These are phyloP conservation scores for Calcarius lapponicus DNA, from an alignment of 2,797 vertebrate genomes.

Conservation along the genomic window DNA sequence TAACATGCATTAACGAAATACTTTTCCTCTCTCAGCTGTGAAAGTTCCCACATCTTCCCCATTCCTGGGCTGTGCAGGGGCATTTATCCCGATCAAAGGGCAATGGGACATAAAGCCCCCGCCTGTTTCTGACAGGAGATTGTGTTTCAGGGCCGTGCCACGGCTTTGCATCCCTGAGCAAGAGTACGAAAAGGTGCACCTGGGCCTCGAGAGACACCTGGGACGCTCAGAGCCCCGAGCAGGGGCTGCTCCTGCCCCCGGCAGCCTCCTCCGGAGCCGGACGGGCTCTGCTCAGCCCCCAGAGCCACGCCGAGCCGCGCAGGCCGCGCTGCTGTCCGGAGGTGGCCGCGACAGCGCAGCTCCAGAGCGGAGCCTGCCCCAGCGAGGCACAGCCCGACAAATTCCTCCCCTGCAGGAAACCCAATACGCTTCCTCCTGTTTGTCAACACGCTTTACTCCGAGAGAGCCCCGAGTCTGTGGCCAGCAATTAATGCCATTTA, in stretches of 20 bases:
- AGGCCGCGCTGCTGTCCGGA: background rate
- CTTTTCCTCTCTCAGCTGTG: background rate
- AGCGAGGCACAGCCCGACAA: background rate
- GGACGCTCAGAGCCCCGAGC: background rate
- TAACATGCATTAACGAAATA: background rate
- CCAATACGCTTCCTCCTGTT: slow-evolving; percentile 38
- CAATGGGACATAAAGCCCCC: background rate
- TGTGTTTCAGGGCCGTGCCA: background rate
- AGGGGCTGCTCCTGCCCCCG: background rate
- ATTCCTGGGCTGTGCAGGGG: background rate
- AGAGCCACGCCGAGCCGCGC: too few species aligned
- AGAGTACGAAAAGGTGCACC: background rate
- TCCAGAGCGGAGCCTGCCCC: background rate
- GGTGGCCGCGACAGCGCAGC: background rate
- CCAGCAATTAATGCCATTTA: slow-evolving; percentile 71
- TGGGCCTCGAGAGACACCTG: background rate
- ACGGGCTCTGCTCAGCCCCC: background rate
- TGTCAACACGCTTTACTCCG: slow-evolving; percentile 44
- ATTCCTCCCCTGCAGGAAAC: slow-evolving; percentile 12
- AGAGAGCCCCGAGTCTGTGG: background rate
- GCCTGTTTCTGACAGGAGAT: background rate
- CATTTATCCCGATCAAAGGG: background rate
- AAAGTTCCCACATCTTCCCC: background rate
- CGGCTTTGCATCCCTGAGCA: background rate
- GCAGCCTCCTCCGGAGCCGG: background rate